These are phyloP conservation scores for Morbakka virulenta DNA, from an alignment of 30 jellyfish, hydroid and myxozoan species.

Conservation along the genomic window DNA sequence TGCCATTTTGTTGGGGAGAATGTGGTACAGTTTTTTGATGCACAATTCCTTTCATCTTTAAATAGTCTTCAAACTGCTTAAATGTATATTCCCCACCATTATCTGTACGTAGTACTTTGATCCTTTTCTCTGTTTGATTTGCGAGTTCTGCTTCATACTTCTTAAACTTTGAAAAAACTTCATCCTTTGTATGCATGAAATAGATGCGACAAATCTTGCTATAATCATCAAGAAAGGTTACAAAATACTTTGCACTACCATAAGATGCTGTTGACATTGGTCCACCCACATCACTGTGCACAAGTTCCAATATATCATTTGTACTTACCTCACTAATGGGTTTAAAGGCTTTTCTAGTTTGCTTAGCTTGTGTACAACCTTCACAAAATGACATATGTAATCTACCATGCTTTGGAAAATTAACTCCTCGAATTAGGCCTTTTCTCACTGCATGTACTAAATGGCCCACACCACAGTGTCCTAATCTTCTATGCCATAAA, in stretches of 20 bases:
- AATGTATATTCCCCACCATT: neutral
- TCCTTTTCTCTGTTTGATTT: neutral
- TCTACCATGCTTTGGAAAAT: neutral
- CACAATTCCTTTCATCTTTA: neutral
- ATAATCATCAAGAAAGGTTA: neutral
- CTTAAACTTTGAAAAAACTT: neutral
- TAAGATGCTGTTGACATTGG: neutral
- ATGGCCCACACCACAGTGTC: conserved; percentile 8
- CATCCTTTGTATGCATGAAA: neutral
- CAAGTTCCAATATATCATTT: neutral
- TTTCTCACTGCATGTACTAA: neutral
- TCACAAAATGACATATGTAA: neutral
- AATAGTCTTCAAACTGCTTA: neutral
- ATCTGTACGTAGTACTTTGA: neutral
- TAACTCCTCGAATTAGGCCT: neutral
- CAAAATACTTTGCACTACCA: conserved; percentile 5
- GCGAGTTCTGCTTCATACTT: neutral
- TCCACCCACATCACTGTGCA: neutral
- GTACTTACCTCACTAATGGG: neutral
- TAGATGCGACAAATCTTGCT: neutral
- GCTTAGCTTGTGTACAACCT: neutral
- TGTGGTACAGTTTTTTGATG: neutral
- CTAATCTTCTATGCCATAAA: too few species aligned
- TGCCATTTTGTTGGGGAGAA: conserved; percentile 4
- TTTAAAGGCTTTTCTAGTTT: neutral